Evolutionary conservation across 2,888 invertebrate species (phyloP).

Genomic region (Scrobipalpa costella): DNA sequence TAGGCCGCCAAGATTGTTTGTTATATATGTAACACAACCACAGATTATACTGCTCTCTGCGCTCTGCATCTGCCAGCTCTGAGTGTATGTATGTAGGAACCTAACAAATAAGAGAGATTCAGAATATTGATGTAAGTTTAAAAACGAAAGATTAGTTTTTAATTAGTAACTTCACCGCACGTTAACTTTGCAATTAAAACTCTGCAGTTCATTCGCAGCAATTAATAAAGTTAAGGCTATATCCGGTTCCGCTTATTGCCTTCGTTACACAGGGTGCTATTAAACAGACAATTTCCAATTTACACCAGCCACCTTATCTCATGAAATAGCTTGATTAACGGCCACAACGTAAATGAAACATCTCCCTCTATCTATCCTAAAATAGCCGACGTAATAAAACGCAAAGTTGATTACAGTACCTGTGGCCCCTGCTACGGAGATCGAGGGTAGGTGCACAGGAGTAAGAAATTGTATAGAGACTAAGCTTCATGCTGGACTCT

Average conservation of each 20-base stretch:
- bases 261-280: slow-evolving; percentile 1
- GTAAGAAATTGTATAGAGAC: slow-evolving; percentile 26
- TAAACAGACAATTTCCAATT: slow-evolving; percentile 14
- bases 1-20: too few relatives aligned
- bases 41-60: too few relatives aligned
- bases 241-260: slow-evolving; percentile 13
- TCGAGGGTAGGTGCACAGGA: too few relatives aligned
- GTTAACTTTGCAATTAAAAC: background rate
- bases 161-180: background rate
- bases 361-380: slow-evolving; percentile 21
- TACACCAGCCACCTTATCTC: background rate
- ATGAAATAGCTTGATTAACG: slow-evolving; percentile 12
- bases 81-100: too few relatives aligned
- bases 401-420: slow-evolving; percentile 37
- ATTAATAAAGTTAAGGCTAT: slow-evolving; percentile 6
- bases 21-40: too few relatives aligned
- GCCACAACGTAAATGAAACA: slow-evolving; percentile 18
- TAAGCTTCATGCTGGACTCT: too few relatives aligned
- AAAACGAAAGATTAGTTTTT: background rate
- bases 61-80: too few relatives aligned
- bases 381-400: slow-evolving; percentile 32
- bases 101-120: too few relatives aligned
- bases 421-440: slow-evolving; percentile 40
- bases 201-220: background rate
- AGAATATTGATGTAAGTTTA: background rate